Percentiles rank a stretch among this genome's conserved stretches.
These are phyloP conservation scores for Drosophila cracens DNA, from an alignment of 2,888 invertebrate species.

Conservation along the genomic window DNA sequence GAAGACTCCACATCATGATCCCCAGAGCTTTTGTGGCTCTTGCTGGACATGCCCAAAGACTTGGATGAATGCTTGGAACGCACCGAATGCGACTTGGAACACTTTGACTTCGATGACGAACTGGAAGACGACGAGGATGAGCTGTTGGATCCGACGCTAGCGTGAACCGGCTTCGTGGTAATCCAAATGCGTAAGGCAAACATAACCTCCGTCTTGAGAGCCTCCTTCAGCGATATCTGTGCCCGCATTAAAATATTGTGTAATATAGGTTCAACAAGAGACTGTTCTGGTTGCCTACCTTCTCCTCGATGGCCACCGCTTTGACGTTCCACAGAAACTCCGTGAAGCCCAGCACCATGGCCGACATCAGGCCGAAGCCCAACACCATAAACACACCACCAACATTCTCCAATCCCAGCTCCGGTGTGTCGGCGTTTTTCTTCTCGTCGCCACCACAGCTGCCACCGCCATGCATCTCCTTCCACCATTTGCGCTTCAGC, in stretches of 20 bases:
- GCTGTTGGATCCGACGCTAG: slow-evolving; percentile 73
- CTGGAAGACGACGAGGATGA: slow-evolving; percentile 61
- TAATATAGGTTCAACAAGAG: background rate
- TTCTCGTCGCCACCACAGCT: slow-evolving; percentile 71
- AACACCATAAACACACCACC: slow-evolving; percentile 96
- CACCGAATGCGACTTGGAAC: slow-evolving; percentile 67
- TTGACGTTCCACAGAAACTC: slow-evolving; percentile 95
- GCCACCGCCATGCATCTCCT: slow-evolving; percentile 87
- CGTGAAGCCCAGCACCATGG: slow-evolving; percentile 90
- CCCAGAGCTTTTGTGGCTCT: slow-evolving; percentile 72
- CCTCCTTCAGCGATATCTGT: slow-evolving; percentile 89
- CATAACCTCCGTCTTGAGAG: slow-evolving; percentile 88
- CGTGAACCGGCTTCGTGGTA: slow-evolving; percentile 89
- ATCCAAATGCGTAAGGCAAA: slow-evolving; percentile 91
- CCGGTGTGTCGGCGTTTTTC: slow-evolving; percentile 78
- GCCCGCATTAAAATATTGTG: too few relatives aligned
- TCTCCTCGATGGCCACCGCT: slow-evolving; percentile 91
- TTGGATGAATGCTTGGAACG: slow-evolving; percentile 76
- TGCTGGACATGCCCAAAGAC: slow-evolving; percentile 71
- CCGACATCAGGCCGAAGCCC: slow-evolving; percentile 89
- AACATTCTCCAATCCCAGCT: slow-evolving; percentile 88
- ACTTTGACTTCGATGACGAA: slow-evolving; percentile 52
- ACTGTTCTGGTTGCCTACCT: slow-evolving; percentile 85
- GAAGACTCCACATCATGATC: slow-evolving; percentile 70
- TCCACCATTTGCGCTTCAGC: slow-evolving; percentile 97